Percentiles rank a stretch among this genome's conserved stretches.
phyloP scores from a whole-genome alignment of 2,113 vertebrate species.

The Planiliza haematocheilus region DNA sequence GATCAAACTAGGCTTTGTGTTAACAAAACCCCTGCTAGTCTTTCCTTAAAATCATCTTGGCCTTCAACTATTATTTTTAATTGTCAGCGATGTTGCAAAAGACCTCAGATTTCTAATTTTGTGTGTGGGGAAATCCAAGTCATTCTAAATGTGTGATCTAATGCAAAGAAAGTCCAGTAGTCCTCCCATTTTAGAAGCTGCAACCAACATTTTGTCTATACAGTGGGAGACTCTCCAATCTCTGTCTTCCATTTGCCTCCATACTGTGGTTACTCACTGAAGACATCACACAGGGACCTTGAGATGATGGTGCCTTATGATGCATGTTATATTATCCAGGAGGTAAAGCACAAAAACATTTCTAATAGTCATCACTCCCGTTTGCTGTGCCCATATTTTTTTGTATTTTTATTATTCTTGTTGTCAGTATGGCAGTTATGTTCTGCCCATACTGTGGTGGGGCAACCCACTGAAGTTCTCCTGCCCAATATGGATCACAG shows the following conservation, averaged over 20 bases:
- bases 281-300: slow-evolving; percentile 60
- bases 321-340: slow-evolving; percentile 78
- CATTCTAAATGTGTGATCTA: too few relatives aligned
- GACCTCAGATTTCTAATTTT: too few relatives aligned
- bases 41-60: too few relatives aligned
- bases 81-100: too few relatives aligned
- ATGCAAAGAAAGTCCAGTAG: too few relatives aligned
- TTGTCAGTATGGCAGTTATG: slow-evolving; percentile 77
- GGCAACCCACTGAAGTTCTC: slow-evolving; percentile 77
- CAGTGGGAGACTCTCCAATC: slow-evolving; percentile 75
- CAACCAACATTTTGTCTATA: background rate
- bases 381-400: background rate
- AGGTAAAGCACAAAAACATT: slow-evolving; percentile 64
- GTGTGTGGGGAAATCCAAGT: too few relatives aligned
- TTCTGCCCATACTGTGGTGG: slow-evolving; percentile 81
- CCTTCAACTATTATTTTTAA: too few relatives aligned
- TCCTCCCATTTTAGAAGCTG: too few relatives aligned
- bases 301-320: slow-evolving; percentile 76
- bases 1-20: too few relatives aligned
- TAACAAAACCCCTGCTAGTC: too few relatives aligned
- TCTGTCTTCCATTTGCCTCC: slow-evolving; percentile 75
- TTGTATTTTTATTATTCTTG: background rate
- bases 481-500: slow-evolving; percentile 67
- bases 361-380: background rate
- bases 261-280: slow-evolving; percentile 77